Base-by-base conservation (phyloP, 2,888 invertebrate species). In the Leucophenga montana region DNA sequence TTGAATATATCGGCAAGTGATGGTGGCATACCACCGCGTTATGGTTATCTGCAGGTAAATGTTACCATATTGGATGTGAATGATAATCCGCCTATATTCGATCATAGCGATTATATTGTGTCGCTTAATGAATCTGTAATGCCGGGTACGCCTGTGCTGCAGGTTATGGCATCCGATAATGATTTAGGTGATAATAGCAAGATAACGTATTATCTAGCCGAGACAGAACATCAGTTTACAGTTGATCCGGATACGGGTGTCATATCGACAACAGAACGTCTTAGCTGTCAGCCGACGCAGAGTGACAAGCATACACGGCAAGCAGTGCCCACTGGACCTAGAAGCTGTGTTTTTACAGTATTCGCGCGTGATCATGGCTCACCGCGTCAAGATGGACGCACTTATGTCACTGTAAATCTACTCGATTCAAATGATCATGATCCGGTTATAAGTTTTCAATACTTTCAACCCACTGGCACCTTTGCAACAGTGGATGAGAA, bases 401-500 rank as follows among this genome's bases (percentile, higher is more conserved):
- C 97, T 3, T 97, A 97, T 88, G 96, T 97, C 33, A 97, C 97
- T 61, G 95, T 97, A 3, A 97, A 96, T 89, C 91, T 97, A 62
- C 91, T 97, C 73, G 97, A 97, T 86, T 95, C 97, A 44, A 97
- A 97, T 88, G 97, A 97, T 89, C 97, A 98, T 88, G 96, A 96
- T 89, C 97, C 97, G 5, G 92, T 95, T 62, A 96, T 97, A 78
- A 94, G 95, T 76, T 95, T 97, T 89, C 93, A 94, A 66, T 96
- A 96, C 87, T 95, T 97, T 88, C 93, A 94, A 18, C 90, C 94
- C 2, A 95, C 94, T 0, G 95, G 95, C 0, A 93, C 92, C 61
- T 95, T 94, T 86, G 97, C 97, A 9, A 96, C 96, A 0, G 97
- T 98, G 0, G 97, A 98, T 86, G 98, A 98, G 90, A 97, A 97